Conservation (phyloP, 2,113 vertebrate genomes). For the Dendrocopos noguchii region DNA sequence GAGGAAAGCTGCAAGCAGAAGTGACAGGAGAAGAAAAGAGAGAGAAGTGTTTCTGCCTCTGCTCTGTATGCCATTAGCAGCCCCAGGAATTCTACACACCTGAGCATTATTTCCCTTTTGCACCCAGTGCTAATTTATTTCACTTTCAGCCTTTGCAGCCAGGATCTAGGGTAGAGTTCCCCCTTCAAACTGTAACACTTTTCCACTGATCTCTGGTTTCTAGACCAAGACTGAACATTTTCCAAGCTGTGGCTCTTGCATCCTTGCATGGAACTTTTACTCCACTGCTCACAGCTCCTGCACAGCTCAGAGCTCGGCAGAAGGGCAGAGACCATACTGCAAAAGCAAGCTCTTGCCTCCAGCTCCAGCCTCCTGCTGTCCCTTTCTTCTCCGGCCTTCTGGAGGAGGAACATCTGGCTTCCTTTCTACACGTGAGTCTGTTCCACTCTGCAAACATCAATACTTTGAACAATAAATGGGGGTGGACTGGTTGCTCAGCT, state of each 20-base stretch:
- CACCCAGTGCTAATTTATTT: too few relatives aligned
- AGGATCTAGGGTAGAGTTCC: too few relatives aligned
- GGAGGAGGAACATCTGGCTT: background rate
- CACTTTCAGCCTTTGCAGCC: too few relatives aligned
- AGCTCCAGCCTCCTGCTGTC: background rate
- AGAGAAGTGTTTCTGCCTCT: too few relatives aligned
- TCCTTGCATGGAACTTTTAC: background rate
- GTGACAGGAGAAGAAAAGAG: too few relatives aligned
- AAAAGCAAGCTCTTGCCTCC: background rate
- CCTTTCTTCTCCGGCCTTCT: background rate
- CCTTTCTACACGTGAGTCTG: background rate
- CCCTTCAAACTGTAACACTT: too few relatives aligned
- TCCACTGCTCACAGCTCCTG: background rate
- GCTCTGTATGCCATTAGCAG: too few relatives aligned
- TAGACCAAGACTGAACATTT: background rate
- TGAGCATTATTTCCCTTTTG: too few relatives aligned
- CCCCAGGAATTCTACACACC: too few relatives aligned
- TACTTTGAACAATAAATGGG: background rate
- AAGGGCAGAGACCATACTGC: background rate
- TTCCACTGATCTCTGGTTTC: background rate
- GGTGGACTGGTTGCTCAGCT: background rate
- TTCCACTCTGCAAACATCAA: background rate
- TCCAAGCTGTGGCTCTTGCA: background rate
- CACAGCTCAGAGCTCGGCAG: background rate
- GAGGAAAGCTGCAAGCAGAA: too few relatives aligned